Percentiles rank a stretch among this genome's conserved stretches.
phyloP scores from a whole-genome alignment of 2,113 vertebrate genomes.

The Oceanites oceanicus region DNA sequence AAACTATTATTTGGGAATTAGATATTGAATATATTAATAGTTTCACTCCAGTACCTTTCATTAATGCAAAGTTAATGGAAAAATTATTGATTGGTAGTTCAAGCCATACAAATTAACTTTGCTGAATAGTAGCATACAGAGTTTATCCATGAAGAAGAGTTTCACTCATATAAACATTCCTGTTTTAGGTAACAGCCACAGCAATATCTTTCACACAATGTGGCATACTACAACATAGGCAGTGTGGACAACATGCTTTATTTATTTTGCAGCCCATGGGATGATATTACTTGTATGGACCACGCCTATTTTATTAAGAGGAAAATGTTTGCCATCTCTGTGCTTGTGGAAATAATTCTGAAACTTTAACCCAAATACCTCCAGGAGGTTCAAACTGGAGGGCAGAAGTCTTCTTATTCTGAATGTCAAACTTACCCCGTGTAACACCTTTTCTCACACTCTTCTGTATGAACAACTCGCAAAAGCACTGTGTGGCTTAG shows the following conservation, averaged over 20 bases:
- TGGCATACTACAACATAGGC: rapidly evolving
- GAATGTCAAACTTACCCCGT: neutral
- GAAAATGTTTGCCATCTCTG: neutral
- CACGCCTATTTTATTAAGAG: neutral
- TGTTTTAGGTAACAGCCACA: neutral
- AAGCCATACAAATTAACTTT: neutral
- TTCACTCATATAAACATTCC: neutral
- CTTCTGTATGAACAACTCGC: neutral
- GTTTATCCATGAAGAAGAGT: neutral
- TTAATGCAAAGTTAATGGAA: conserved; percentile 41
- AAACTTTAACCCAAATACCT: neutral
- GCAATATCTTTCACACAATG: neutral
- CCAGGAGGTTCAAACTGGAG: neutral
- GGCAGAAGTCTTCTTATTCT: neutral
- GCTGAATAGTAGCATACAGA: neutral
- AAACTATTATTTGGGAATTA: conserved; percentile 28
- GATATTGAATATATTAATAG: neutral
- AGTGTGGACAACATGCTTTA: neutral
- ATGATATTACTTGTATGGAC: neutral
- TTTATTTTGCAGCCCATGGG: neutral
- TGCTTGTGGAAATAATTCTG: neutral
- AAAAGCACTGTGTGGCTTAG: neutral
- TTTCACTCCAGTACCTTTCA: conserved; percentile 25
- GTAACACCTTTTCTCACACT: neutral
- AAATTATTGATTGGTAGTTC: conserved; percentile 41